A percentile compares a stretch with the other conserved stretches of the same genome.
Conservation (phyloP, 2,797 vertebrate species). For the Sebastes ruberrimus region DNA sequence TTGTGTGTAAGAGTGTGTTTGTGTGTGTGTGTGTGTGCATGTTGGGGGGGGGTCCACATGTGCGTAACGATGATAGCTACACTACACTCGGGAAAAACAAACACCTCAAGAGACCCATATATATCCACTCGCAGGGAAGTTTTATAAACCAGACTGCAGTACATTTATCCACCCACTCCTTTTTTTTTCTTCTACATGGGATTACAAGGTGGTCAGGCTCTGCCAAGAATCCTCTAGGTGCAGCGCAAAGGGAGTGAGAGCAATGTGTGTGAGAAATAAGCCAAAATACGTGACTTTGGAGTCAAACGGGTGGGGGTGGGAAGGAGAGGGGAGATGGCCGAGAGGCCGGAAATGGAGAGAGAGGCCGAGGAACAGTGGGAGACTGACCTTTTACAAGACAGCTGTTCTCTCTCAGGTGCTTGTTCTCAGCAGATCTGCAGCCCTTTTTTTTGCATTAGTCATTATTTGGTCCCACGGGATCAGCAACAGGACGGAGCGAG, state of each 20-base stretch:
- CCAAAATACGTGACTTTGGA: conserved; percentile 82
- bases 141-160: conserved; percentile 86
- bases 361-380: conserved; percentile 70
- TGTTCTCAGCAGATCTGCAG: conserved; percentile 91
- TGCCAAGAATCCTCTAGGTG: conserved; percentile 97
- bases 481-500: conserved; percentile 69
- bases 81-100: conserved; percentile 73
- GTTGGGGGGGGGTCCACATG: conserved; percentile 58
- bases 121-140: conserved; percentile 89
- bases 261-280: conserved; percentile 62
- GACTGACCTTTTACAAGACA: conserved; percentile 88
- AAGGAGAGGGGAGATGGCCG: conserved; percentile 64
- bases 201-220: conserved; percentile 88
- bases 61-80: conserved; percentile 74
- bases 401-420: conserved; percentile 97
- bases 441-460: conserved; percentile 86
- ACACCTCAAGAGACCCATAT: conserved; percentile 87
- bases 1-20: conserved; percentile 7
- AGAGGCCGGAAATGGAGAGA: conserved; percentile 70
- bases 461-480: conserved; percentile 90
- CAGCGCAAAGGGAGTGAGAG: conserved; percentile 84
- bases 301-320: conserved; percentile 84
- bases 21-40: conserved; percentile 2
- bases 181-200: conserved; percentile 75
- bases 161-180: conserved; percentile 86